Percentiles rank a stretch among this genome's conserved stretches.
These are phyloP conservation scores for Saxidomus purpurata DNA, from an alignment of 1,140 invertebrate species.

Conservation along the genomic window DNA sequence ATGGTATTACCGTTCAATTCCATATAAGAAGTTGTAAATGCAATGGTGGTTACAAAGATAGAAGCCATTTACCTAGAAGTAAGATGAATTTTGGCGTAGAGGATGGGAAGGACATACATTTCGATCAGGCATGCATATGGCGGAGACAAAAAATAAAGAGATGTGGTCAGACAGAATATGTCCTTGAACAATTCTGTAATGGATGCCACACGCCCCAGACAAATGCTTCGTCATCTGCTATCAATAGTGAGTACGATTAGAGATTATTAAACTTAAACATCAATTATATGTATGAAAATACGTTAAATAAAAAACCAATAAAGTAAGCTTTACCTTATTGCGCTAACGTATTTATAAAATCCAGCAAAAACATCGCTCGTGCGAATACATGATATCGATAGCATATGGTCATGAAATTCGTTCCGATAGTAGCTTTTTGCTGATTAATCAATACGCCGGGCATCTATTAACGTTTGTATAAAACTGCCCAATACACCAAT, in stretches of 20 bases:
- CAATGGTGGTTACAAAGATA: background rate
- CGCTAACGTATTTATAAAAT: too few species aligned
- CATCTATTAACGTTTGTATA: too few species aligned
- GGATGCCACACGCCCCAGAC: background rate
- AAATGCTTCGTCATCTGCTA: background rate
- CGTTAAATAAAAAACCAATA: too few species aligned
- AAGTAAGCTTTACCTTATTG: too few species aligned
- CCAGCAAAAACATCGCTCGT: too few species aligned
- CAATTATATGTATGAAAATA: too few species aligned
- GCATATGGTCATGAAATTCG: too few species aligned
- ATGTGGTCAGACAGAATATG: background rate
- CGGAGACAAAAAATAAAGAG: background rate
- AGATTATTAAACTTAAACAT: too few species aligned
- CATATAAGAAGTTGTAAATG: background rate
- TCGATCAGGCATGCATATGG: background rate
- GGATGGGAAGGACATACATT: background rate
- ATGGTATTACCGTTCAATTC: background rate
- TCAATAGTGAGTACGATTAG: constrained; percentile 17
- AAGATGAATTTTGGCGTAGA: background rate
- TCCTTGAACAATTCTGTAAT: background rate
- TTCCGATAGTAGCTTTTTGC: too few species aligned
- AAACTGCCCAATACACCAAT: too few species aligned
- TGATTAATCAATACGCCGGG: too few species aligned
- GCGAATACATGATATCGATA: too few species aligned
- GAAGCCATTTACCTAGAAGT: background rate